These are phyloP conservation scores for Nesometra sesokonis DNA, from an alignment of 35 echinoderm and acorn worm genomes.

Conservation along the genomic window DNA sequence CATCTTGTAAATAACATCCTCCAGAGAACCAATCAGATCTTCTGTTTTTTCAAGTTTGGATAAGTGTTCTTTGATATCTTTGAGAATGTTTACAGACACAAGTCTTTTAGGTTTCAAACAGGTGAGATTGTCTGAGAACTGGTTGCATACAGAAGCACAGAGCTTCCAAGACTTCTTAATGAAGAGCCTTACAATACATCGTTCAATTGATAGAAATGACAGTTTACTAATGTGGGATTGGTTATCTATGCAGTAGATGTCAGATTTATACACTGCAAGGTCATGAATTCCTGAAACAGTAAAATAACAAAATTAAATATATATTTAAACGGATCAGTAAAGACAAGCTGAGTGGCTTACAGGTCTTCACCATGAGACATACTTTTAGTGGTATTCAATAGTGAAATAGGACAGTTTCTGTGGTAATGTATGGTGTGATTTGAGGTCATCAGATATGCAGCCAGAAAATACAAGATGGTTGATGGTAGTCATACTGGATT, in stretches of 20 bases:
- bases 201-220: slow-evolving; percentile 24
- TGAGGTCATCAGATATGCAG: too few species aligned
- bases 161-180: slow-evolving; percentile 24
- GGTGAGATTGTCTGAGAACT: slow-evolving; percentile 10
- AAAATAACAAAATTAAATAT: slow-evolving; percentile 19
- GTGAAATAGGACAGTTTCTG: too few species aligned
- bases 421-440: too few species aligned
- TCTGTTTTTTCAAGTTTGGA: slow-evolving; percentile 6
- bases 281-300: slow-evolving; percentile 14
- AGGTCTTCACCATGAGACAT: too few species aligned
- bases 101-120: slow-evolving; percentile 7
- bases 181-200: slow-evolving; percentile 39
- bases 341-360: too few species aligned
- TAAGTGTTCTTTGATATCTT: slow-evolving; percentile 37
- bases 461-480: too few species aligned
- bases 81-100: slow-evolving; percentile 13
- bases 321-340: too few species aligned
- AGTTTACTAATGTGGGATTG: slow-evolving; percentile 20
- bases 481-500: too few species aligned
- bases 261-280: slow-evolving; percentile 15
- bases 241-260: slow-evolving; percentile 36
- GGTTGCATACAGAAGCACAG: slow-evolving; percentile 5
- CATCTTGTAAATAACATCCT: slow-evolving; percentile 9
- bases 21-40: slow-evolving; percentile 1
- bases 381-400: too few species aligned